Evolutionary conservation across 2,113 vertebrate species (phyloP), one percentile per base, ranked within the genome.

Genomic region (Calidris pygmaea): DNA sequence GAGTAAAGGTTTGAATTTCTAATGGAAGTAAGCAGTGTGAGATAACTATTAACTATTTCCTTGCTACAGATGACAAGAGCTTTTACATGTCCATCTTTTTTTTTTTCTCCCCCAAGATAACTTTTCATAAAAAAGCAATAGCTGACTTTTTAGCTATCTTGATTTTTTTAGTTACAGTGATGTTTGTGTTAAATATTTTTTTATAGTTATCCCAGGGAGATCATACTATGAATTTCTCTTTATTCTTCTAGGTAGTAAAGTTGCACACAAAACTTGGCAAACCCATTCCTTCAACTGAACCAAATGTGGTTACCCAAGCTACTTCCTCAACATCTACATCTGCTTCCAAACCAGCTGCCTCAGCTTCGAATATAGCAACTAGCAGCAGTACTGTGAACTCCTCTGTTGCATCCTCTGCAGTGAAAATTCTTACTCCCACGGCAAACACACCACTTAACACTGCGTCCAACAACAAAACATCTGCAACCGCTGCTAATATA

Each of bases 241-340:
- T 16, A 9, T 88, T 94, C 22, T 98, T 97, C 5, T 73, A 99
- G 99, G 99, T 99, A 85, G 99, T 99, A 80, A 99, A 99, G 97
- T 98, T 99, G 92, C 99, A 99, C 91, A 99, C 99, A 93, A 99
- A 99, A 97, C 99, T 99, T 65, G 99, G 99, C 86, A 99, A 99
- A 96, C 99, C 99, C 66, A 99, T 99, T 98, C 99, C 99, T 78
- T 99, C 99, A 15, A 99, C 99, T 32, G 99, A 99, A 98, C 99
- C 99, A 95, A 99, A 99, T 6, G 98, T 99, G 95, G 98, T 99
- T 89, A 98, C 98, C 65, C 99, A 99, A 94, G 98, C 98, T 23
- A 96, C 98, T 22, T 97, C 99, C 30, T 98, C 99, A 87, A 98
- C 98, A 94, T 98, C 99, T 35, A 96, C 99, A 47, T 98, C 99